Conservation (phyloP, 1,140 invertebrate genomes). For the Lepidurus arcticus region DNA sequence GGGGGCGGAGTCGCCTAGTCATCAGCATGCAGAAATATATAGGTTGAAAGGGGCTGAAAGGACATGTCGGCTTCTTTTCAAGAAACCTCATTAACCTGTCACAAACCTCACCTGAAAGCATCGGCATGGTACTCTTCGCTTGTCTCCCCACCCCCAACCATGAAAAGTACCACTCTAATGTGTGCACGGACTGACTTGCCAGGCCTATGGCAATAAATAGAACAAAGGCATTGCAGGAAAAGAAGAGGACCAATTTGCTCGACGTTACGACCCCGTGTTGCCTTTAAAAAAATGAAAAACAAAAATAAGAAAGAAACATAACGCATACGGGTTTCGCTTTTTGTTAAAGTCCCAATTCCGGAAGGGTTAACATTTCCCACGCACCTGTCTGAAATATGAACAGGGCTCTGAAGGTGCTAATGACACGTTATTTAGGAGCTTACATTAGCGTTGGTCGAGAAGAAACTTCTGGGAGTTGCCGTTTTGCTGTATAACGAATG, state of each 20-base stretch:
- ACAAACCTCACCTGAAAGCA: slow-evolving; percentile 18
- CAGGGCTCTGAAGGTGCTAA: no score
- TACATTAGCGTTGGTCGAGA: no score
- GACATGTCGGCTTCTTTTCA: background rate
- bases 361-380: no score
- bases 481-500: no score
- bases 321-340: no score
- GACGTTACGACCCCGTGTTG: background rate
- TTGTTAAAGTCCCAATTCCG: no score
- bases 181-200: slow-evolving; percentile 5
- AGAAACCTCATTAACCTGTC: slow-evolving; percentile 10
- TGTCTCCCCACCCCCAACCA: background rate
- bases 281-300: background rate
- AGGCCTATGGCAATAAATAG: background rate
- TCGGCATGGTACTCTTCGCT: background rate
- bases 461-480: no score
- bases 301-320: no score
- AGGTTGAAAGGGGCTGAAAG: slow-evolving; percentile 21
- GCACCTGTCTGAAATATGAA: no score
- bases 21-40: background rate
- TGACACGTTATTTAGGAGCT: no score
- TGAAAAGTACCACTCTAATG: slow-evolving; percentile 9
- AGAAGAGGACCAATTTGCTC: background rate
- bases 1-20: background rate
- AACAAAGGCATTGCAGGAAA: background rate